Evolutionary conservation across 2,888 invertebrate species (phyloP), one percentile per base, ranked within the genome.

Genomic region (Nebria salina): DNA sequence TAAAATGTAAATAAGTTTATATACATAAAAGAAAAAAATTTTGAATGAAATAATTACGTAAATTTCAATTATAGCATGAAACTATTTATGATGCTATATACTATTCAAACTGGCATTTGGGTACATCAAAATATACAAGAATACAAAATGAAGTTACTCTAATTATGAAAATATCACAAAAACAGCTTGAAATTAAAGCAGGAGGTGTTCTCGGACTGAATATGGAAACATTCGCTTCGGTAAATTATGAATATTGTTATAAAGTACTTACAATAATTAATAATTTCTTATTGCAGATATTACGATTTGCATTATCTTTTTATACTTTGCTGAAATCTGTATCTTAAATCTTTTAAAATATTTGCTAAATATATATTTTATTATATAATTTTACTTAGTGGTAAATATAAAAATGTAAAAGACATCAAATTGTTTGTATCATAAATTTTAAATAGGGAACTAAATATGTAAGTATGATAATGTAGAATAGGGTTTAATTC

Each of bases 71-170:
- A 11, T 15, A 73, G 73, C 11, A 73, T 73, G 73, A 41, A 41
- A 73, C 8, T 41, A 73, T 73, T 42, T 73, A 42, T 73, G 42
- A 42, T 73, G 73, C 73, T 7, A 41, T 73, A 41, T 73, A 73
- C 41, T n/a, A 0, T n/a, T 73, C 73, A n/a, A 41, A 73, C 3
- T 73, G 73, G 73, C 42, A 73, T 43, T 41, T 73, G 20, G 41
- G 34, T n/a, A 5, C 42, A 20, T 73, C 73, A 9, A 42, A 73
- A 41, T 41, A n/a, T 41, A 4, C 41, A 13, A 9, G 73, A 42
- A 43, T 73, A 26, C 11, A 13, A 34, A 34, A 73, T n/a, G 41
- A 15, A 73, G 41, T 73, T 3, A 73, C 13, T n/a, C n/a, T 73
- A 73, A 13, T 73, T 42, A 73, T 73, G 43, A 43, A 73, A 42